phyloP scores from a whole-genome alignment of 2,888 invertebrate genomes.

The Adela reaumurella region DNA sequence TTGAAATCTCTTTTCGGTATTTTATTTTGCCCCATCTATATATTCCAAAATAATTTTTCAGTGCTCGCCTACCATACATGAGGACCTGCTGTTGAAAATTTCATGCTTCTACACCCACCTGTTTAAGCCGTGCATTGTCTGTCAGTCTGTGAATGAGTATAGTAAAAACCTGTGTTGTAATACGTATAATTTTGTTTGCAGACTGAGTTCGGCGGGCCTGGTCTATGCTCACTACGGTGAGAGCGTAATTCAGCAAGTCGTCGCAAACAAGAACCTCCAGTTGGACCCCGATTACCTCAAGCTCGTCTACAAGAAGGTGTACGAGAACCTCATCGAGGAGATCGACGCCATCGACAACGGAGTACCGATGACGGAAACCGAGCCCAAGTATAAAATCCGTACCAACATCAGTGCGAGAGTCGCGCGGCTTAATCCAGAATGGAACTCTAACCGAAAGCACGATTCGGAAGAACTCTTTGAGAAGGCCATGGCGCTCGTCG shows the following conservation, averaged over 20 bases:
- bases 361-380: conserved; percentile 73
- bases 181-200: conserved; percentile 43
- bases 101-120: too few relatives aligned
- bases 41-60: too few relatives aligned
- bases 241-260: conserved; percentile 63
- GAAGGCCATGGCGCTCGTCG: conserved; percentile 74
- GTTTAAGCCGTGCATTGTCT: too few relatives aligned
- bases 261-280: conserved; percentile 31
- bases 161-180: too few relatives aligned
- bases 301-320: conserved; percentile 67
- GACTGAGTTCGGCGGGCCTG: conserved; percentile 93
- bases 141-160: too few relatives aligned
- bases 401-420: conserved; percentile 78
- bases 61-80: too few relatives aligned
- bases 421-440: conserved; percentile 73
- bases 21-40: too few relatives aligned
- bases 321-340: conserved; percentile 85
- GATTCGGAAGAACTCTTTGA: conserved; percentile 62
- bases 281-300: conserved; percentile 47
- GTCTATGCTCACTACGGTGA: conserved; percentile 88
- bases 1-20: too few relatives aligned
- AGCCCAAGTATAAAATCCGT: conserved; percentile 71
- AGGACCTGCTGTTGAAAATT: too few relatives aligned
- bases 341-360: conserved; percentile 98
- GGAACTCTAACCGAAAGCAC: conserved; percentile 64